phyloP scores from a whole-genome alignment of 2,888 invertebrate genomes.

The Augochlorella aurata region DNA sequence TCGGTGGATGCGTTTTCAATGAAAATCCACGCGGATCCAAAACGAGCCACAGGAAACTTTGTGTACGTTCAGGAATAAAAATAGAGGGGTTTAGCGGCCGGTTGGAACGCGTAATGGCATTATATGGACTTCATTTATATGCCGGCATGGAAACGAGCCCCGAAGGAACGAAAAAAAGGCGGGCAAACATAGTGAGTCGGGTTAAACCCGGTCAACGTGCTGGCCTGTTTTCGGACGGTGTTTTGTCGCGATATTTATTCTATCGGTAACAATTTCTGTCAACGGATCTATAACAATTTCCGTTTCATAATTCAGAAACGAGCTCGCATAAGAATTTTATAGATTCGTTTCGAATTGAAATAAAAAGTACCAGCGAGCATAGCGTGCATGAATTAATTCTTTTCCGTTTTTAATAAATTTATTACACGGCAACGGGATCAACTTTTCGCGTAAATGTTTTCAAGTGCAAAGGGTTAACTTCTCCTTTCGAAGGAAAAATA shows the following conservation, averaged over 20 bases:
- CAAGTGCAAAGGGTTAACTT: too few relatives aligned
- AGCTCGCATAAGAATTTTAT: neutral
- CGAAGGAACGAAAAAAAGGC: slow-evolving; percentile 22
- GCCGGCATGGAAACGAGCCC: slow-evolving; percentile 35
- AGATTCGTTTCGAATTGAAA: neutral
- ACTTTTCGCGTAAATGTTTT: neutral
- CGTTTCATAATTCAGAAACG: neutral
- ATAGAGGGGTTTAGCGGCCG: slow-evolving; percentile 33
- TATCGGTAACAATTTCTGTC: neutral
- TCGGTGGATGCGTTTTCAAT: neutral
- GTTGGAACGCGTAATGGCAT: slow-evolving; percentile 54
- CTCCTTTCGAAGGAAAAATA: too few relatives aligned
- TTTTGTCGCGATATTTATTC: neutral
- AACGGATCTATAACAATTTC: neutral
- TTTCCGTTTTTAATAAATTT: neutral
- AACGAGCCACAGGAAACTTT: neutral
- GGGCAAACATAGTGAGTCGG: neutral
- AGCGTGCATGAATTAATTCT: neutral
- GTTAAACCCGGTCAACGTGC: neutral
- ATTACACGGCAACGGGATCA: neutral
- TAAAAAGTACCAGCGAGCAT: neutral
- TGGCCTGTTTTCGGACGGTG: neutral
- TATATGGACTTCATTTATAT: slow-evolving; percentile 68
- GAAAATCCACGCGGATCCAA: neutral
- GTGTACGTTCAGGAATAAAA: slow-evolving; percentile 43